Evolutionary conservation across 1,140 invertebrate genomes (phyloP), one percentile per base, ranked within the genome.

Genomic region (Neuroterus valhalla): DNA sequence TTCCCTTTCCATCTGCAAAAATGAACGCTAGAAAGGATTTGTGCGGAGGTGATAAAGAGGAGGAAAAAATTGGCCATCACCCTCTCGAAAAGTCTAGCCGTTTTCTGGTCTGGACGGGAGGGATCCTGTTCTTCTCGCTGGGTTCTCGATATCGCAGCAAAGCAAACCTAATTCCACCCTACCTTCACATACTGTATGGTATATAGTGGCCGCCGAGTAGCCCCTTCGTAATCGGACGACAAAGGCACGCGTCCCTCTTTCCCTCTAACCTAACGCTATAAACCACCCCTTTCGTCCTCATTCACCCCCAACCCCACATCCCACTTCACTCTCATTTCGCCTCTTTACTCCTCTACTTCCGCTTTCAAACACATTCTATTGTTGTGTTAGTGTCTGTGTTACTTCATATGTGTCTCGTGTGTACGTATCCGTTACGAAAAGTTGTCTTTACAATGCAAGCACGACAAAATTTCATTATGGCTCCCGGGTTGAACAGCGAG

Each of bases 171-270:
- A 84, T 85, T 79, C 78, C 77, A 72, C 68, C 75, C 69, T 79
- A 76, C 68, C 68, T 68, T 23, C 31, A 38, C 31, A 8, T 38
- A 38, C 31, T 38, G 10, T 50, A 6, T 19, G 2, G 48, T 70
- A 55, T 70, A 55, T 21, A 3, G 50, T 72, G 78, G 62, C 74
- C 75, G 76, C 71, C 76, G 78, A 85, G 68, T 79, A 78, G 70
- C 72, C 82, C 79, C 71, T 74, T 76, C 74, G 78, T 84, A 83
- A 83, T 84, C 76, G 77, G 44, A 71, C 82, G 79, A 85, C 83
- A 86, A 86, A 86, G 75, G 78, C 75, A 71, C 50, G 70, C 69
- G 66, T 67, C 74, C 77, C 46, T 31, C 46, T 71, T 71, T 70
- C 17, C 46, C 68, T 70, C 66, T 44, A 68, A 66, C 44, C 23